These are phyloP conservation scores for Clarias fuscus DNA, from an alignment of 2,797 vertebrate species.

Conservation along the genomic window DNA sequence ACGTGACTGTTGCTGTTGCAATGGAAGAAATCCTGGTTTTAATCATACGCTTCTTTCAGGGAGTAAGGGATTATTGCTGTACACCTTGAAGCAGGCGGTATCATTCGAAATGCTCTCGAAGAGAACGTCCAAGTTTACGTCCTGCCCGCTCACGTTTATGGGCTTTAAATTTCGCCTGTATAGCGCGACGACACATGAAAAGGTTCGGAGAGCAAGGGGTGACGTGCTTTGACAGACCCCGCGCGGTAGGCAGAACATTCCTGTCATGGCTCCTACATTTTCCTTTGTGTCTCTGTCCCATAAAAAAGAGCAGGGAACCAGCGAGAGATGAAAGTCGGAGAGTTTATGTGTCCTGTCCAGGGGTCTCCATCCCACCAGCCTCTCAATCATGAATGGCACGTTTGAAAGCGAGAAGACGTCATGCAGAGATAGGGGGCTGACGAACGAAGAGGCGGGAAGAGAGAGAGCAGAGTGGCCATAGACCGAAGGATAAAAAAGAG, in stretches of 20 bases:
- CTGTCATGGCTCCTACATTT: constrained; percentile 26
- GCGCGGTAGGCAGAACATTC: constrained; percentile 30
- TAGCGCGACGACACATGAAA: constrained; percentile 16
- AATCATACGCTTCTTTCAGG: background rate
- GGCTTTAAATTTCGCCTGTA: background rate
- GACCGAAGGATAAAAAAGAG: background rate
- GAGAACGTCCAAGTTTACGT: background rate
- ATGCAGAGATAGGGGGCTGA: constrained; percentile 9
- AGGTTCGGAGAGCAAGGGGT: background rate
- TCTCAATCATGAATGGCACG: constrained; percentile 70
- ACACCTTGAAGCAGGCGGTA: background rate
- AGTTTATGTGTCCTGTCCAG: constrained; percentile 68
- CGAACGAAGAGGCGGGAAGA: background rate
- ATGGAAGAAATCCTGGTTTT: constrained; percentile 6
- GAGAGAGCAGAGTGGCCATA: background rate
- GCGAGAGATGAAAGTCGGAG: constrained; percentile 48
- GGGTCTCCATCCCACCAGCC: constrained; percentile 62
- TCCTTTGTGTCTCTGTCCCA: background rate
- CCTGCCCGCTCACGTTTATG: background rate
- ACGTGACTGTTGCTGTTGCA: background rate
- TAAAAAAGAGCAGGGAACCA: constrained; percentile 44
- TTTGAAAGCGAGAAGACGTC: constrained; percentile 63
- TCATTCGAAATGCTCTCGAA: background rate
- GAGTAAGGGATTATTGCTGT: background rate
- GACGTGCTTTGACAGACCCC: constrained; percentile 15